phyloP scores from a whole-genome alignment of 2,888 invertebrate species.

The Acronicta leporina region DNA sequence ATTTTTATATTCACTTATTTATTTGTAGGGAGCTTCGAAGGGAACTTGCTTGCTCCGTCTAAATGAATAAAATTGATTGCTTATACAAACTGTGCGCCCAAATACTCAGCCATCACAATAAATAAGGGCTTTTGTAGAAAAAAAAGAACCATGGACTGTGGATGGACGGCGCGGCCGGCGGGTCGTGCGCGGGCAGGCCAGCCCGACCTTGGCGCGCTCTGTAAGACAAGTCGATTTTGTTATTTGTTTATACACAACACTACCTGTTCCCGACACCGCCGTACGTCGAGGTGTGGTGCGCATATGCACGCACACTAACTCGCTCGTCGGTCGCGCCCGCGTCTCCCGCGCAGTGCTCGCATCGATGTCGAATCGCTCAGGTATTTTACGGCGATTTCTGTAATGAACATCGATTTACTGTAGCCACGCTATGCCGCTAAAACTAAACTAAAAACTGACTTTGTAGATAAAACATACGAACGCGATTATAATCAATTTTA shows the following conservation, averaged over 20 bases:
- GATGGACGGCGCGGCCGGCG: constrained; percentile 68
- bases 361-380: constrained; percentile 80
- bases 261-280: constrained; percentile 78
- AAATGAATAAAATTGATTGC: constrained; percentile 89
- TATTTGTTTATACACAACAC: constrained; percentile 89
- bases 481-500: constrained; percentile 78
- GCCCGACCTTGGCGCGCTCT: constrained; percentile 83
- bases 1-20: constrained; percentile 76
- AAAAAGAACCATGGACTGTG: constrained; percentile 73
- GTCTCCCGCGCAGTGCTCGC: constrained; percentile 62
- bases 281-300: constrained; percentile 59
- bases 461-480: constrained; percentile 78
- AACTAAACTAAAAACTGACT: constrained; percentile 78
- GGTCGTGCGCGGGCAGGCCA: constrained; percentile 66
- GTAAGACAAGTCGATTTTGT: constrained; percentile 88
- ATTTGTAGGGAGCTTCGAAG: constrained; percentile 84
- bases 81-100: constrained; percentile 89
- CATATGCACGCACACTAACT: constrained; percentile 55
- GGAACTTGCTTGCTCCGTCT: constrained; percentile 84
- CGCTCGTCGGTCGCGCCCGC: constrained; percentile 52
- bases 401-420: constrained; percentile 87
- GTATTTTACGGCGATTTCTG: constrained; percentile 86
- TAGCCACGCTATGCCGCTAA: constrained; percentile 76
- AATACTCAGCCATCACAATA: constrained; percentile 88
- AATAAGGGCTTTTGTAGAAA: constrained; percentile 85